These are phyloP conservation scores for Mactra quadrangularis DNA, from an alignment of 1,140 invertebrate genomes.

Conservation along the genomic window DNA sequence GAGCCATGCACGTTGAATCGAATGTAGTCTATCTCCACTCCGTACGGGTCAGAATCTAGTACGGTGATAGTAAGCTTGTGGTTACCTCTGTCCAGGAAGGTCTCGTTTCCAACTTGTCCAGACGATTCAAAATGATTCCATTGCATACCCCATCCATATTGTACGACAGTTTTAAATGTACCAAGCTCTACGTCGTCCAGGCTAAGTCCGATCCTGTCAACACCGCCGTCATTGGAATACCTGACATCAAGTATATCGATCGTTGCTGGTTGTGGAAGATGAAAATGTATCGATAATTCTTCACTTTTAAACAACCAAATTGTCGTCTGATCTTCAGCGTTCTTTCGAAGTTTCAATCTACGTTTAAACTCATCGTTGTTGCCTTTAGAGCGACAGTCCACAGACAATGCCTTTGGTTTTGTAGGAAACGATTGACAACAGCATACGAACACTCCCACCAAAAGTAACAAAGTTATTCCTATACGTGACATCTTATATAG, in stretches of 20 bases:
- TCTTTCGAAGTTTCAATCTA: conserved; percentile 30
- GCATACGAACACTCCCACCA: too few relatives aligned
- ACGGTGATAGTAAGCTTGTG: conserved; percentile 39
- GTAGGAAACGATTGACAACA: not conserved
- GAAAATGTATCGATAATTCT: conserved; percentile 54
- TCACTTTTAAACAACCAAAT: conserved; percentile 57
- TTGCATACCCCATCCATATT: conserved; percentile 28
- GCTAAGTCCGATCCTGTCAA: conserved; percentile 46
- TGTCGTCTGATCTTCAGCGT: conserved; percentile 51
- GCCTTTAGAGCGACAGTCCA: conserved; percentile 28
- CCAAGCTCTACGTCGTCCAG: conserved; percentile 49
- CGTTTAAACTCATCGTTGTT: conserved; percentile 34
- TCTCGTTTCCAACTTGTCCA: conserved; percentile 33
- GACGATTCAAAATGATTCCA: conserved; percentile 59
- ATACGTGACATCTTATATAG: too few relatives aligned
- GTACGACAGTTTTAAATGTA: conserved; percentile 12
- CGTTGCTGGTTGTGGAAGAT: conserved; percentile 33
- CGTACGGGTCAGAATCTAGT: conserved; percentile 33
- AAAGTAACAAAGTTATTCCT: too few relatives aligned
- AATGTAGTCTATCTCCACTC: conserved; percentile 60
- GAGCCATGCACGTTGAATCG: conserved; percentile 51
- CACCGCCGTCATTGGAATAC: conserved; percentile 66
- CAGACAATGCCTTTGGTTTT: conserved; percentile 30
- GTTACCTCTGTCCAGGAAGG: conserved; percentile 8
- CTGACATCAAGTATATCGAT: conserved; percentile 58